Evolutionary conservation across 1,140 invertebrate species (phyloP).

Genomic region (Campodea augens): DNA sequence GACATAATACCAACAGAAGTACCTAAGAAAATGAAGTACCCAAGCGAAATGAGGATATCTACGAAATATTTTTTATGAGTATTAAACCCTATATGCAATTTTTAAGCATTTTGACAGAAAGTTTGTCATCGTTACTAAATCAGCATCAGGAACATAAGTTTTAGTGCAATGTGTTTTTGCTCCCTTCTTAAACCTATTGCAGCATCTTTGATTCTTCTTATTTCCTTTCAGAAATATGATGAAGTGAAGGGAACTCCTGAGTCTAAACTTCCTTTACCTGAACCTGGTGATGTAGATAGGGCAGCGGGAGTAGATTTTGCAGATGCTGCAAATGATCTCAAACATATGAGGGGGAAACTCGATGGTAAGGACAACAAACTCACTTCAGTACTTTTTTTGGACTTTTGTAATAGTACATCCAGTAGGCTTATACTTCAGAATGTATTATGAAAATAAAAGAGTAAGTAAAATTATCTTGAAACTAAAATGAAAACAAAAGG

Average conservation of each 20-base stretch:
- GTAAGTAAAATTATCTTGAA: background rate
- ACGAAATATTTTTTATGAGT: no score
- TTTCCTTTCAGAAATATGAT: slow-evolving; percentile 19
- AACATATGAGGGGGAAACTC: slow-evolving; percentile 42
- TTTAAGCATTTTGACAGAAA: no score
- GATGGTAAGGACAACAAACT: slow-evolving; percentile 27
- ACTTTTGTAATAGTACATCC: background rate
- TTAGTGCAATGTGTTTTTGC: no score
- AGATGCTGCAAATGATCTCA: slow-evolving; percentile 52
- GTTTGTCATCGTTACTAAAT: no score
- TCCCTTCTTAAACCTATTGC: no score
- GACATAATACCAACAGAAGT: no score
- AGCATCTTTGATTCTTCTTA: background rate
- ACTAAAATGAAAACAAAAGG: background rate
- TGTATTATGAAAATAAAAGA: slow-evolving; percentile 6
- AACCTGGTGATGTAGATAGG: slow-evolving; percentile 71
- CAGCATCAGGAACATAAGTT: no score
- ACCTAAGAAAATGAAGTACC: no score
- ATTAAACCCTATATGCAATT: no score
- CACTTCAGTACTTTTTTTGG: slow-evolving; percentile 1
- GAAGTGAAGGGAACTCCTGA: slow-evolving; percentile 24
- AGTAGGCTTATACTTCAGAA: background rate
- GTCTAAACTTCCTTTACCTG: slow-evolving; percentile 57
- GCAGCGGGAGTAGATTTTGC: slow-evolving; percentile 72
- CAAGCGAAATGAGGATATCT: no score